These are phyloP conservation scores for Cettia cetti DNA, from an alignment of 2,113 vertebrate genomes.

Conservation along the genomic window DNA sequence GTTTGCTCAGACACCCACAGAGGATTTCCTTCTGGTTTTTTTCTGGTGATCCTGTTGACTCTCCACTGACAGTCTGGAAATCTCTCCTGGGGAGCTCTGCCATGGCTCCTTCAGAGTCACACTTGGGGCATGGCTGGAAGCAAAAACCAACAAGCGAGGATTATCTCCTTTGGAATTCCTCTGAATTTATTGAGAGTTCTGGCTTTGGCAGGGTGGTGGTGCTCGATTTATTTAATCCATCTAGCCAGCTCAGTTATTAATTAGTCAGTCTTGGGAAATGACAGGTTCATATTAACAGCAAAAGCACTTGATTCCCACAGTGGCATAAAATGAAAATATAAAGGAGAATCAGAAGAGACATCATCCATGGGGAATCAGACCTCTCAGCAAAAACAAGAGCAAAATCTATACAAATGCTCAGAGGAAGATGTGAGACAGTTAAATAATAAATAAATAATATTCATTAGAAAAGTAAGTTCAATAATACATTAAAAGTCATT, in stretches of 20 bases:
- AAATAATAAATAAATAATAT: background rate
- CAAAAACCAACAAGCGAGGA: background rate
- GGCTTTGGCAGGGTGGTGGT: background rate
- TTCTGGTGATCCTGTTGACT: background rate
- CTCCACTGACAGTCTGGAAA: background rate
- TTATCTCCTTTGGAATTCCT: background rate
- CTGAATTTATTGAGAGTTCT: background rate
- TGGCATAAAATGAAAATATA: background rate
- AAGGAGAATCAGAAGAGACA: background rate
- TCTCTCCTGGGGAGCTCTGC: background rate
- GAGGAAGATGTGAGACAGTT: background rate
- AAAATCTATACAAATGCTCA: background rate
- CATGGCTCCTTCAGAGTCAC: fast-evolving
- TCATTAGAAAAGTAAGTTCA: background rate
- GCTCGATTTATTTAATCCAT: background rate
- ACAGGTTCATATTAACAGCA: background rate
- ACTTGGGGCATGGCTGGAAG: background rate
- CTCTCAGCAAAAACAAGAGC: background rate
- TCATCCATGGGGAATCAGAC: background rate
- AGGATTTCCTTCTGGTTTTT: background rate
- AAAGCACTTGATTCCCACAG: background rate
- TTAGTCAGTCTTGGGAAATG: background rate
- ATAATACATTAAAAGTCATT: background rate
- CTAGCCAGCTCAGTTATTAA: background rate
- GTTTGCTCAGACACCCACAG: background rate